A percentile compares a stretch with the other conserved stretches of the same genome.
phyloP scores from a whole-genome alignment of 2,797 vertebrate species.

The Danio choprae region DNA sequence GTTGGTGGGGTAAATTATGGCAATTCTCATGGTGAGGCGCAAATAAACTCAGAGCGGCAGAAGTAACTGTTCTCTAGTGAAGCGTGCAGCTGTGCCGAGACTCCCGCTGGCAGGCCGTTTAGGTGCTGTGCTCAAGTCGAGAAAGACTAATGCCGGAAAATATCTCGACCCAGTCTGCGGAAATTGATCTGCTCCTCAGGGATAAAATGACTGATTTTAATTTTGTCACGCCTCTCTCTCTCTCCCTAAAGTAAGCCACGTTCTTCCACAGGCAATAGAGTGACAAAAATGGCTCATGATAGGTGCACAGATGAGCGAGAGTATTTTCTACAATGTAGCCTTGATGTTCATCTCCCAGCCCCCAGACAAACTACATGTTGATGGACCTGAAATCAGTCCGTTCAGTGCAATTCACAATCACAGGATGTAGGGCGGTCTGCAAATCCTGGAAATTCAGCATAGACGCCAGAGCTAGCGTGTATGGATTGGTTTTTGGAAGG shows the following conservation, averaged over 20 bases:
- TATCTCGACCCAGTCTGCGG: slow-evolving; percentile 81
- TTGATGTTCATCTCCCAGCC: slow-evolving; percentile 44
- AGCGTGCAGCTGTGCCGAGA: slow-evolving; percentile 78
- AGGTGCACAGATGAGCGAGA: slow-evolving; percentile 48
- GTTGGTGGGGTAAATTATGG: slow-evolving; percentile 83
- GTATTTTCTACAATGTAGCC: slow-evolving; percentile 32
- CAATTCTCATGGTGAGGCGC: slow-evolving; percentile 85
- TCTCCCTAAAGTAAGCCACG: slow-evolving; percentile 69
- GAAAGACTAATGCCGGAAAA: slow-evolving; percentile 84
- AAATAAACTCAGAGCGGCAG: slow-evolving; percentile 84
- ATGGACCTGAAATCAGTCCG: slow-evolving; percentile 63
- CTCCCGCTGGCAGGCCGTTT: slow-evolving; percentile 81
- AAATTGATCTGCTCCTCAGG: slow-evolving; percentile 87
- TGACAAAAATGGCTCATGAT: slow-evolving; percentile 68
- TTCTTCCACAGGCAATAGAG: slow-evolving; percentile 68
- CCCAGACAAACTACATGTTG: slow-evolving; percentile 75
- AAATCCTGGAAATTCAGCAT: slow-evolving; percentile 17
- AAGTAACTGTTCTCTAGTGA: slow-evolving; percentile 83
- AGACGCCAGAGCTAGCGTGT: background rate
- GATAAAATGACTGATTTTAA: slow-evolving; percentile 85
- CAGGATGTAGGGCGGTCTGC: background rate
- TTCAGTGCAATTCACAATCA: slow-evolving; percentile 40
- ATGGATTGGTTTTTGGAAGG: slow-evolving; percentile 16
- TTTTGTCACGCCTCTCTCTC: slow-evolving; percentile 77
- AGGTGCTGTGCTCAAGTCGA: slow-evolving; percentile 78